phyloP scores from a whole-genome alignment of 2,797 vertebrate genomes.

The Salarias fasciatus region DNA sequence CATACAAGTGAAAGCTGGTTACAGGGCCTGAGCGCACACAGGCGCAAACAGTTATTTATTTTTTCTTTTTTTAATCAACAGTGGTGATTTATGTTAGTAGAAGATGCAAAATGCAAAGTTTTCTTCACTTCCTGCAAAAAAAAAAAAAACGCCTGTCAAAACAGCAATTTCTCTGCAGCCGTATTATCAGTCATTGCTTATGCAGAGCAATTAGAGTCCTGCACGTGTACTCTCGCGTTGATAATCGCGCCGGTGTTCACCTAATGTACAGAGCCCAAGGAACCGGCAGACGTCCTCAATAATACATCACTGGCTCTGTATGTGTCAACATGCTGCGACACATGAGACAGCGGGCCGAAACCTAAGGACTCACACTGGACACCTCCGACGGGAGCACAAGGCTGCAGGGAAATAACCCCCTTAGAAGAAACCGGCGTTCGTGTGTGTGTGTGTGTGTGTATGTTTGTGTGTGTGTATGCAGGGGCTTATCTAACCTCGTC shows the following conservation, averaged over 20 bases:
- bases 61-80: no score
- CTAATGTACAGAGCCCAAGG: slow-evolving; percentile 54
- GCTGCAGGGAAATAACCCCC: slow-evolving; percentile 60
- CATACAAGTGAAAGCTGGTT: slow-evolving; percentile 77
- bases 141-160: no score
- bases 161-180: slow-evolving; percentile 26
- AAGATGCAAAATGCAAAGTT: no score
- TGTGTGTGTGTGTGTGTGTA: slow-evolving; percentile 21
- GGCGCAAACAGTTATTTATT: slow-evolving; percentile 12
- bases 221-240: slow-evolving; percentile 34
- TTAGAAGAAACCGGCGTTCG: slow-evolving; percentile 30
- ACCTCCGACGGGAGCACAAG: slow-evolving; percentile 56
- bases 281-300: slow-evolving; percentile 67
- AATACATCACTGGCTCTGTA: slow-evolving; percentile 65
- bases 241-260: slow-evolving; percentile 54
- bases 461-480: slow-evolving; percentile 27
- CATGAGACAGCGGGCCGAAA: slow-evolving; percentile 70
- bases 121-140: no score
- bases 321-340: slow-evolving; percentile 68
- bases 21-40: slow-evolving; percentile 24
- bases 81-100: no score
- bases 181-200: slow-evolving; percentile 47
- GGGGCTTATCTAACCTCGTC: slow-evolving; percentile 48
- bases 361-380: slow-evolving; percentile 63
- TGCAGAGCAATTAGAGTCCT: slow-evolving; percentile 55